Base-by-base conservation (phyloP, 2,888 invertebrate genomes). In the Mamestra brassicae region DNA sequence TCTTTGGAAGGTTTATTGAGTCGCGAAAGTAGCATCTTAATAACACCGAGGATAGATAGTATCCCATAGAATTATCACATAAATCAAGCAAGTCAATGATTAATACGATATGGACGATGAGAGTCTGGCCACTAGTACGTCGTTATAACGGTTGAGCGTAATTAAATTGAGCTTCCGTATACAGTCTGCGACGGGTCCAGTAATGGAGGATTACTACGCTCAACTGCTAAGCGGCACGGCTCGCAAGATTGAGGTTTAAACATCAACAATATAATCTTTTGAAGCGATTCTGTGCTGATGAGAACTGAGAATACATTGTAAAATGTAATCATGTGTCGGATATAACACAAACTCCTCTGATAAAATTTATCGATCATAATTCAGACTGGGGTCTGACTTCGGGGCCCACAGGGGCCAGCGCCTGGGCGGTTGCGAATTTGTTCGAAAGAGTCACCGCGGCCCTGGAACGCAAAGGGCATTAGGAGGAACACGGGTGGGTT, bases 91-190 rank as follows among this genome's bases (percentile, higher is more conserved):
- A 86, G 87, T 87, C 92, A 89, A 94, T 95, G 95, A 95, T 96
- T 96, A 95, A 96, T 95, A 94, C 91, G 90, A 91, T 90, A 89
- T 81, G 87, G 89, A 90, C 92, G 93, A 94, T 91, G 91, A 92
- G 92, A 86, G 85, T 85, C 89, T 85, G 88, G 90, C 91, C 92
- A 90, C 90, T 94, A 73, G 70, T 75, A 70, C 82, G 92, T 94
- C 93, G 93, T 93, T 95, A 94, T 96, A 96, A 96, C 96, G 95
- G 95, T 92, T 87, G 87, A 89, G 90, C 91, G 93, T 95, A 95
- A 96, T 96, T 95, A 96, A 95, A 95, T 94, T 90, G 92, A 91
- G 94, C 95, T 96, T 96, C 96, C 95, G 95, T 94, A 87, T 92
- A 91, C 83, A 78, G 85, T 80, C 80, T 84, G 73, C 87, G 87